phyloP scores from a whole-genome alignment of 2,113 vertebrate species.

The Ptychochromis oligacanthus region DNA sequence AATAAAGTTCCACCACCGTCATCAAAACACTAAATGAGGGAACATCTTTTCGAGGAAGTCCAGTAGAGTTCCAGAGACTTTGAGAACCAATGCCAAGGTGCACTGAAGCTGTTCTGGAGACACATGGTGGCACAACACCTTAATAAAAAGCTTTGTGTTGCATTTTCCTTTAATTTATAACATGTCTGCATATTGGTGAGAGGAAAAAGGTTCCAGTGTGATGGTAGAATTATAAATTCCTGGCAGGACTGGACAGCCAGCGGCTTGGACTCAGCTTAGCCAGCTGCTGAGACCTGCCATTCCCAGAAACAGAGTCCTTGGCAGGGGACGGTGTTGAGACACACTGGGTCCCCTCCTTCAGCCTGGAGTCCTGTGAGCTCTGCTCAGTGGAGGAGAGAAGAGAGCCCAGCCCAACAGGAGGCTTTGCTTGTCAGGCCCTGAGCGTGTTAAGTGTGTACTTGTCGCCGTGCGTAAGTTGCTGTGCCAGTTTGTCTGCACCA shows the following conservation, averaged over 20 bases:
- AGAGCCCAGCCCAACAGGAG: slow-evolving; percentile 54
- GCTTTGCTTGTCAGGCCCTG: slow-evolving; percentile 52
- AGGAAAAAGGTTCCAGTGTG: slow-evolving; percentile 17
- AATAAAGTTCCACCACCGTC: not conserved
- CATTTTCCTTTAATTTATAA: not conserved
- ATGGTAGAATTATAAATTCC: slow-evolving; percentile 56
- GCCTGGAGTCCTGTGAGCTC: slow-evolving; percentile 65
- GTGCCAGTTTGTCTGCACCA: slow-evolving; percentile 44
- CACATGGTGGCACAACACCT: not conserved
- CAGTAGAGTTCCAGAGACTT: not conserved
- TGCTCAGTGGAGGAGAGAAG: slow-evolving; percentile 57
- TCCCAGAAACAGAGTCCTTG: slow-evolving; percentile 68
- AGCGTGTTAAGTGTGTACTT: slow-evolving; percentile 51
- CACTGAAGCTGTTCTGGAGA: not conserved
- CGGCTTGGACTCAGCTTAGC: slow-evolving; percentile 50
- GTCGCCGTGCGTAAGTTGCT: slow-evolving; percentile 28
- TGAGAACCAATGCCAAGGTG: not conserved
- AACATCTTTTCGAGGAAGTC: not conserved
- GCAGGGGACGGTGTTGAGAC: slow-evolving; percentile 66
- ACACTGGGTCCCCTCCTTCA: slow-evolving; percentile 56
- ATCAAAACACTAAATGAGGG: not conserved
- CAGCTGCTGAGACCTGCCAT: slow-evolving; percentile 73
- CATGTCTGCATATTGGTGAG: not conserved
- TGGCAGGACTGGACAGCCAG: slow-evolving; percentile 49
- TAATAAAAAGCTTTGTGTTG: not conserved